Percentiles rank a stretch among this genome's conserved stretches.
These are phyloP conservation scores for Girardia tigrina DNA, from an alignment of 2,888 invertebrate species.

Conservation along the genomic window DNA sequence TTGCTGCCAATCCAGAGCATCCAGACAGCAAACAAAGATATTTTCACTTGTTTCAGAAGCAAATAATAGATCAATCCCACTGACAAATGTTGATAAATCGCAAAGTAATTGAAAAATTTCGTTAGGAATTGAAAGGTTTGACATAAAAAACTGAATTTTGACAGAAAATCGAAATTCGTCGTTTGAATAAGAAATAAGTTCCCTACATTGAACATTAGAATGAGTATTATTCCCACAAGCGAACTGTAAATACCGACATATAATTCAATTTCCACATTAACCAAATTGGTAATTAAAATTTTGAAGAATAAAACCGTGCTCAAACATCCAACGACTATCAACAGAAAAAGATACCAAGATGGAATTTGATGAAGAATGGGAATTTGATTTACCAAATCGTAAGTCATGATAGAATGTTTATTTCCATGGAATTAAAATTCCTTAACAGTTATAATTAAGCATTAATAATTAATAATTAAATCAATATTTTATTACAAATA, in stretches of 20 bases:
- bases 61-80: slow-evolving; percentile 2
- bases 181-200: slow-evolving; percentile 16
- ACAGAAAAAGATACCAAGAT: slow-evolving; percentile 8
- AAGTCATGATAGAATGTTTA: background rate
- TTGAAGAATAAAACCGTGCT: background rate
- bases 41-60: background rate
- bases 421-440: slow-evolving; percentile 11
- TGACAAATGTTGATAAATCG: background rate
- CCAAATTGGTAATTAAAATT: background rate
- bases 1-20: background rate
- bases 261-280: background rate
- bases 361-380: slow-evolving; percentile 1
- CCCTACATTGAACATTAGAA: background rate
- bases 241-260: slow-evolving; percentile 19
- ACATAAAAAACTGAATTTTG: background rate
- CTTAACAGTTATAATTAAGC: too few species aligned
- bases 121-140: background rate
- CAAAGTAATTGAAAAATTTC: slow-evolving; percentile 19
- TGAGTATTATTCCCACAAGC: background rate
- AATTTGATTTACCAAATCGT: background rate
- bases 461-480: too few species aligned
- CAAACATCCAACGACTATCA: slow-evolving; percentile 1
- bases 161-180: background rate
- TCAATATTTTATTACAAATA: too few species aligned
- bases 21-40: background rate